A percentile compares a stretch with the other conserved stretches of the same genome.
These are phyloP conservation scores for Phoenicopterus ruber DNA, from an alignment of 2,113 vertebrate species.

Conservation along the genomic window DNA sequence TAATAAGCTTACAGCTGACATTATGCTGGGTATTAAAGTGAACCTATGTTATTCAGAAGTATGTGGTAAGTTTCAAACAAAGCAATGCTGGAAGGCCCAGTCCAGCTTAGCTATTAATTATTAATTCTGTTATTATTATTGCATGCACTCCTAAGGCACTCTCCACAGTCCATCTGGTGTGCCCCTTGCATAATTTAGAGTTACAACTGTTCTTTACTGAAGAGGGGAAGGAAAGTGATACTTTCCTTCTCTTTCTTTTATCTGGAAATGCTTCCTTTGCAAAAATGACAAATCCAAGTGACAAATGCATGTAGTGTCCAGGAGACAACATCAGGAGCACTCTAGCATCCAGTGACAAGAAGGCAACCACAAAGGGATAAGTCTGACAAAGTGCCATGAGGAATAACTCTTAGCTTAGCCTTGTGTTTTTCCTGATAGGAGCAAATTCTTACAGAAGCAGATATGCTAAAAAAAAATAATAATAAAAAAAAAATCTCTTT, in stretches of 20 bases:
- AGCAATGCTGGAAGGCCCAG: not conserved
- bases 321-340: not conserved
- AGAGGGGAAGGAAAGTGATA: not conserved
- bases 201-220: not conserved
- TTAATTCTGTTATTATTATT: constrained; percentile 36
- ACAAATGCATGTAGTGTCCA: not conserved
- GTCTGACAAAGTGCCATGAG: not conserved
- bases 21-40: not conserved
- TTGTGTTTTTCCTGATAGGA: not conserved
- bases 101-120: not conserved
- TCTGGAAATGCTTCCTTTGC: not conserved
- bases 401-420: not conserved
- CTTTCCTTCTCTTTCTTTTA: not conserved
- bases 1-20: not conserved
- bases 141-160: constrained; percentile 2
- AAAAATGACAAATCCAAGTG: not conserved
- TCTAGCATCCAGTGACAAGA: not conserved
- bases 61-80: not conserved
- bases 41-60: not conserved
- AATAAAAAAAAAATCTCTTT: not conserved
- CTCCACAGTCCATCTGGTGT: constrained; percentile 9
- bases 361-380: not conserved
- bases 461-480: not conserved
- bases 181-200: constrained; percentile 17
- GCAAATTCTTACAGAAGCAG: not conserved